Evolutionary conservation across 2,888 invertebrate genomes (phyloP), one percentile per base, ranked within the genome.

Genomic region (Cantharis nigra): DNA sequence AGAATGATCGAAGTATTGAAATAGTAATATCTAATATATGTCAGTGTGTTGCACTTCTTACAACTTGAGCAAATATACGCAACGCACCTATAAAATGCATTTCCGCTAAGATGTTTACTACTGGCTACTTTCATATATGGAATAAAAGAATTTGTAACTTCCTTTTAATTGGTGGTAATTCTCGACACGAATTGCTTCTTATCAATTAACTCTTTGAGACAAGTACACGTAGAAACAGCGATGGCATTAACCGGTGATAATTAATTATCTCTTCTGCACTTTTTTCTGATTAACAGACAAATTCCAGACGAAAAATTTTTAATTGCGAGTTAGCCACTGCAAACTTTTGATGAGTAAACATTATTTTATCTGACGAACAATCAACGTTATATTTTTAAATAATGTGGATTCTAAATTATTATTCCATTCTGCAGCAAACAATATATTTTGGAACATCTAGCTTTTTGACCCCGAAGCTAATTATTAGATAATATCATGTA

Each of bases 41-140:
- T 86, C 85, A 86, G 85, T 86, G 80, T 86, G 86, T 85, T 86
- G 86, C 85, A 84, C 81, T 82, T 84, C 83, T 83, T 83, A 82
- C 83, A 80, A 80, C 79, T 49, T 49, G 7, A 49, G 49, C 9
- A 49, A 49, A 7, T 49, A 49, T 49, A 49, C 49, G 49, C 49
- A 49, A 49, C 81, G 80, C 81, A 78, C 78, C 77, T 79, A 80
- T 83, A 81, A 82, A 83, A 83, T 82, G 83, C 83, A 83, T 83
- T 85, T 85, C 85, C 84, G 84, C 83, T 80, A 49, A 63, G 73
- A 71, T 62, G 18, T 30, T 14, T 64, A 69, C 75, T 70, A 20
- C 70, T 72, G 74, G 71, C 71, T 65, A 74, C 72, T 70, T 62
- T 72, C 73, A 16, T 28, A 70, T 69, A 72, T 63, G 72, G 72